A percentile compares a stretch with the other conserved stretches of the same genome.
Conservation (phyloP, 1,140 invertebrate genomes). For the Goniozus legneri region DNA sequence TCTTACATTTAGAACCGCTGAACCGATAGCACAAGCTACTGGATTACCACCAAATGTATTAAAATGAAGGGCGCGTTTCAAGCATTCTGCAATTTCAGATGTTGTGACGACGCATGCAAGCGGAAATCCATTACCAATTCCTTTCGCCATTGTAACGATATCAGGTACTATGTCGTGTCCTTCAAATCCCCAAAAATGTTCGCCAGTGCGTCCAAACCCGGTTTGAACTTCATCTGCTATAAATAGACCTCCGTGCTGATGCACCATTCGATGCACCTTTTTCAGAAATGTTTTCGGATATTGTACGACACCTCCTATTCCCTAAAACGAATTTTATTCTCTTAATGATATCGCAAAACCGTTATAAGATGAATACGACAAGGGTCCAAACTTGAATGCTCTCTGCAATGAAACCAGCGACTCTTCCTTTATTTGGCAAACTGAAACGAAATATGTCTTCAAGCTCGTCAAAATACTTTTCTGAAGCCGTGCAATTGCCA, state of each 20-base stretch:
- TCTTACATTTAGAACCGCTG: slow-evolving; percentile 82
- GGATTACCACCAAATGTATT: slow-evolving; percentile 98
- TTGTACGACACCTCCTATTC: slow-evolving; percentile 87
- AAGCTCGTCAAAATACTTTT: slow-evolving; percentile 80
- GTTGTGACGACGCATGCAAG: slow-evolving; percentile 92
- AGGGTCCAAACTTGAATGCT: slow-evolving; percentile 73
- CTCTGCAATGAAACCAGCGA: slow-evolving; percentile 91
- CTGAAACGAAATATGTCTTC: slow-evolving; percentile 75
- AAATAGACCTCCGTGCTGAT: slow-evolving; percentile 78
- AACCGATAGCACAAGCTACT: slow-evolving; percentile 80
- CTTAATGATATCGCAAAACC: too few species aligned
- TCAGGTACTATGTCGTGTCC: slow-evolving; percentile 83
- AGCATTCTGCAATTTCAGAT: slow-evolving; percentile 72
- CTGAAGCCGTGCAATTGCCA: slow-evolving; percentile 66
- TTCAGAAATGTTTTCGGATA: slow-evolving; percentile 86
- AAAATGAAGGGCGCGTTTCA: slow-evolving; percentile 80
- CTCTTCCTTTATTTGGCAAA: slow-evolving; percentile 64
- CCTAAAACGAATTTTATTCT: slow-evolving; percentile 52
- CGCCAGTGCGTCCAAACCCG: slow-evolving; percentile 91
- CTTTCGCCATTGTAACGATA: slow-evolving; percentile 87
- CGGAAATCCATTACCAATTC: slow-evolving; percentile 93
- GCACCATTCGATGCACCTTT: slow-evolving; percentile 75
- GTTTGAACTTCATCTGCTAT: slow-evolving; percentile 96
- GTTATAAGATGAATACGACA: too few species aligned
- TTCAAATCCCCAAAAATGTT: slow-evolving; percentile 94